Percentiles rank a stretch among this genome's conserved stretches.
phyloP scores from a whole-genome alignment of 2,113 vertebrate genomes.

The Prionailurus bengalensis region DNA sequence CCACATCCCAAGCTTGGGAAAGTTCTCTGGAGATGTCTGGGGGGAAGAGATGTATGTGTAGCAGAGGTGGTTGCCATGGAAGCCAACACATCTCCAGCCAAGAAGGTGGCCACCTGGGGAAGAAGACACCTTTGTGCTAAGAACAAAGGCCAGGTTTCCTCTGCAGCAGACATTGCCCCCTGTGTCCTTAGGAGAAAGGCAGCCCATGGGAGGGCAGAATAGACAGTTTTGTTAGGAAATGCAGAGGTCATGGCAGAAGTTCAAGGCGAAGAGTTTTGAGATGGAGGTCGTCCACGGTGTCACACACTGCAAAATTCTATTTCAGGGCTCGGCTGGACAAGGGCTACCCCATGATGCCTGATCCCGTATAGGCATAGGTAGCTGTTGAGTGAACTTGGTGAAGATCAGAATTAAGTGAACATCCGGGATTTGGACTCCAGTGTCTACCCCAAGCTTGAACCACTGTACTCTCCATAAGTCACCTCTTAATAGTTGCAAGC shows the following conservation, averaged over 20 bases:
- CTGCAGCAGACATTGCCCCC: background rate
- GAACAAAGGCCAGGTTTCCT: background rate
- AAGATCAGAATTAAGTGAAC: background rate
- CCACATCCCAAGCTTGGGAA: background rate
- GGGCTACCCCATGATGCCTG: background rate
- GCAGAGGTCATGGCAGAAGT: background rate
- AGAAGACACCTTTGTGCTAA: background rate
- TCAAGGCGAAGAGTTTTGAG: background rate
- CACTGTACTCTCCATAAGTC: rapidly evolving
- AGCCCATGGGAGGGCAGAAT: background rate
- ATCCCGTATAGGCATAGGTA: background rate
- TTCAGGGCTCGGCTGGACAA: background rate
- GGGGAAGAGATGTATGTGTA: background rate
- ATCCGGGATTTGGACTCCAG: background rate
- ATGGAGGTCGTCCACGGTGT: background rate
- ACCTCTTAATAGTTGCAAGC: background rate
- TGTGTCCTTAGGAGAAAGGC: background rate
- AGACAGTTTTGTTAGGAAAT: background rate
- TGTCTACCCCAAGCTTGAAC: background rate
- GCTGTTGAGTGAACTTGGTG: background rate
- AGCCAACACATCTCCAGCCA: background rate
- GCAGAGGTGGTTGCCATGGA: background rate
- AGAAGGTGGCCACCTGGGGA: background rate
- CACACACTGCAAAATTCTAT: background rate
- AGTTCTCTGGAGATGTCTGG: background rate